Conservation (phyloP, 2,888 invertebrate genomes). For the Noctuana brunneofusca region DNA sequence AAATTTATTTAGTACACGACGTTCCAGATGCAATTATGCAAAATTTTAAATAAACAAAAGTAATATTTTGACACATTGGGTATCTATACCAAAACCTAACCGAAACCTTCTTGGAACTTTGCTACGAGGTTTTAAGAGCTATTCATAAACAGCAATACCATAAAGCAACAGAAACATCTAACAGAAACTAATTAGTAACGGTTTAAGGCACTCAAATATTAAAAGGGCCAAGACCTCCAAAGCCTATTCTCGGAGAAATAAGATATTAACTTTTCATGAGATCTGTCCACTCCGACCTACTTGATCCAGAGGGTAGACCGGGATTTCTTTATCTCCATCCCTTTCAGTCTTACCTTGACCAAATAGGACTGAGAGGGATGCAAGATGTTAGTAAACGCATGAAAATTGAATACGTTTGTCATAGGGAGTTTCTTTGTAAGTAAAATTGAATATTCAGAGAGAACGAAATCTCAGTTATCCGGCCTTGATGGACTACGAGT, state of each 20-base stretch:
- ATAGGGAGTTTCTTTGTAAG: conserved; percentile 65
- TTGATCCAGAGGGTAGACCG: conserved; percentile 45
- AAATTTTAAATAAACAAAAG: too few species aligned
- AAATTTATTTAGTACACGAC: too few species aligned
- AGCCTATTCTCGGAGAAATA: conserved; percentile 47
- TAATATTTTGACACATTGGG: too few species aligned
- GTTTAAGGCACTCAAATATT: conserved; percentile 38
- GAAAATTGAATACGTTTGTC: conserved; percentile 68
- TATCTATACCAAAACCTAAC: too few species aligned
- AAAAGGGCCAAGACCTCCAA: conserved; percentile 40
- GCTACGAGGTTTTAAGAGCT: neutral
- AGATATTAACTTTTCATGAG: conserved; percentile 58
- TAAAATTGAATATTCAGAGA: conserved; percentile 80
- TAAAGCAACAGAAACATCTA: conserved; percentile 7
- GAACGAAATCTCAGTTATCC: conserved; percentile 73
- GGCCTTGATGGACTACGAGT: conserved; percentile 52
- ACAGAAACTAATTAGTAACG: conserved; percentile 37
- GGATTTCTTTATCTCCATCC: conserved; percentile 62
- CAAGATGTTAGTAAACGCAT: conserved; percentile 44
- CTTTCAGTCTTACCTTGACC: conserved; percentile 38
- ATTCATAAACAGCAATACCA: neutral
- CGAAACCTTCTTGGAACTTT: too few species aligned
- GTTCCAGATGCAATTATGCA: too few species aligned
- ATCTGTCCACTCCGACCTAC: conserved; percentile 58
- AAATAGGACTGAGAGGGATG: conserved; percentile 39